phyloP scores from a whole-genome alignment of 2,797 vertebrate genomes.

The Myripristis murdjan region DNA sequence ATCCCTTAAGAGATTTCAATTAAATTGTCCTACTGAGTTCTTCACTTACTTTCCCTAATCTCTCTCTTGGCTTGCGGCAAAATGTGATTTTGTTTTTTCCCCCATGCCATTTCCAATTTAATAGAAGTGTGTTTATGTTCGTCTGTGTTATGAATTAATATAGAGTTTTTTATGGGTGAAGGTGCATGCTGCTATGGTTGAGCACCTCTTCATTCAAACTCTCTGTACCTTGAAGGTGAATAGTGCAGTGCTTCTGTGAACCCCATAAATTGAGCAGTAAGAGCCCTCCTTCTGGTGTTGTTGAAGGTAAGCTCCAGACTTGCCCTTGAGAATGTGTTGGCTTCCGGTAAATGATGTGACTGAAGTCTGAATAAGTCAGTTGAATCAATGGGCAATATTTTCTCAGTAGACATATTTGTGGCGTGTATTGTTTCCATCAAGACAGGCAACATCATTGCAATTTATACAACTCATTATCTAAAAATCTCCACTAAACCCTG shows the following conservation, averaged over 20 bases:
- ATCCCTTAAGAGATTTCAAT: slow-evolving; percentile 74
- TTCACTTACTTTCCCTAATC: slow-evolving; percentile 74
- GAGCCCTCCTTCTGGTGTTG: slow-evolving; percentile 67
- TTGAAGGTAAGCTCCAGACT: slow-evolving; percentile 65
- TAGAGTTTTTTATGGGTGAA: slow-evolving; percentile 70
- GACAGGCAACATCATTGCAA: slow-evolving; percentile 49
- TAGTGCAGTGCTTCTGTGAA: slow-evolving; percentile 65
- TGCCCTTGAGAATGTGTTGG: slow-evolving; percentile 69
- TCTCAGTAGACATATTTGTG: slow-evolving; percentile 53
- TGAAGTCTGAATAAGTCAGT: slow-evolving; percentile 48
- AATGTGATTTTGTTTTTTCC: slow-evolving; percentile 73
- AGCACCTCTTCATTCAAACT: slow-evolving; percentile 76
- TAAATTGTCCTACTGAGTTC: slow-evolving; percentile 73
- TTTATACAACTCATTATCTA: slow-evolving; percentile 54
- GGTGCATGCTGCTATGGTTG: slow-evolving; percentile 71
- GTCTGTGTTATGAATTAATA: slow-evolving; percentile 81
- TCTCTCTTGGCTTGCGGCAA: slow-evolving; percentile 73
- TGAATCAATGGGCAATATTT: slow-evolving; percentile 59
- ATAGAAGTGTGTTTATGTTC: slow-evolving; percentile 78
- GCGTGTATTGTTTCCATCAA: slow-evolving; percentile 61
- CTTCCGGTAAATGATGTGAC: slow-evolving; percentile 67
- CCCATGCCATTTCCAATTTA: slow-evolving; percentile 79
- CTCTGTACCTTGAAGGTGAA: slow-evolving; percentile 82
- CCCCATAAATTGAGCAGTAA: slow-evolving; percentile 77
- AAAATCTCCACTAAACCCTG: slow-evolving; percentile 51